Percentiles rank a stretch among this genome's conserved stretches.
phyloP scores from a whole-genome alignment of 2,888 invertebrate species.

The Zeuzera pyrina region DNA sequence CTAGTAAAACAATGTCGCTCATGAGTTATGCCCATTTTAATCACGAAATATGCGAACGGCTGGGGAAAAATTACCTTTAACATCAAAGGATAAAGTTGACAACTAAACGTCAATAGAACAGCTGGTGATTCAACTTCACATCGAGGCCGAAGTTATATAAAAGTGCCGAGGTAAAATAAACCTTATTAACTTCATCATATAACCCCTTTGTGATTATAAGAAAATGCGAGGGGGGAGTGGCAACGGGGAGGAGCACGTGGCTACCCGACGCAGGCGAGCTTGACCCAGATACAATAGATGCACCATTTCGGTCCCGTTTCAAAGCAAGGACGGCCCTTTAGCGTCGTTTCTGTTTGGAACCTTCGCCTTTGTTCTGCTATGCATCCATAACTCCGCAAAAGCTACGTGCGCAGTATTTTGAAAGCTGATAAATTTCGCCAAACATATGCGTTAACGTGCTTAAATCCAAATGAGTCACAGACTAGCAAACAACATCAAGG shows the following conservation, averaged over 20 bases:
- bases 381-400: slow-evolving; percentile 6
- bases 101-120: slow-evolving; percentile 22
- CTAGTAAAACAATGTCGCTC: no score
- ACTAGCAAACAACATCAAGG: no score
- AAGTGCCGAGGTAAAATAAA: slow-evolving; percentile 24
- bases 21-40: no score
- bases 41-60: no score
- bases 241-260: slow-evolving; percentile 42
- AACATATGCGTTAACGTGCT: no score
- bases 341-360: slow-evolving; percentile 26
- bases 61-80: slow-evolving; percentile 27
- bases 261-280: slow-evolving; percentile 58
- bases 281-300: slow-evolving; percentile 65
- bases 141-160: slow-evolving; percentile 38
- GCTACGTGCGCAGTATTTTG: no score
- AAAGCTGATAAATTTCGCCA: no score
- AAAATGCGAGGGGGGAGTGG: slow-evolving; percentile 14
- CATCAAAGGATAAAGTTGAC: slow-evolving; percentile 25
- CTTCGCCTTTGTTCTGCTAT: slow-evolving; percentile 19
- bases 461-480: no score
- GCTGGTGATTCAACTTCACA: slow-evolving; percentile 28
- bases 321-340: slow-evolving; percentile 51
- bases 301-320: slow-evolving; percentile 61
- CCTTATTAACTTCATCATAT: slow-evolving; percentile 23
- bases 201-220: slow-evolving; percentile 22